Evolutionary conservation across 2,888 invertebrate genomes (phyloP).

Genomic region (Tinea trinotella): DNA sequence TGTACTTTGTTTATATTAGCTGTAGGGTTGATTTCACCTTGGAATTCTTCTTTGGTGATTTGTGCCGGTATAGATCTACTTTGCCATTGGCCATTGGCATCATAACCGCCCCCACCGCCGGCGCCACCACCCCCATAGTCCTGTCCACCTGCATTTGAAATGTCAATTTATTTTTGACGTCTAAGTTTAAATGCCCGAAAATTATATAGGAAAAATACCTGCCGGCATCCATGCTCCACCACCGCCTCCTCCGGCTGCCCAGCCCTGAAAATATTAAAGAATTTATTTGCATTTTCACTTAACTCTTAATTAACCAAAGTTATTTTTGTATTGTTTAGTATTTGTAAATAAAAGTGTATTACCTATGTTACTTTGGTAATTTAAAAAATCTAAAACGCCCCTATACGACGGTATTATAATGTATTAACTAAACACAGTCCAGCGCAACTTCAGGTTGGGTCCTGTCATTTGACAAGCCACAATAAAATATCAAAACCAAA

Average conservation of each 20-base stretch:
- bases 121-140: slow-evolving; percentile 49
- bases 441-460: too few species aligned
- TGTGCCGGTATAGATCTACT: slow-evolving; percentile 46
- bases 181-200: slow-evolving; percentile 21
- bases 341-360: too few species aligned
- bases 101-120: slow-evolving; percentile 43
- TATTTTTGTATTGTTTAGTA: too few species aligned
- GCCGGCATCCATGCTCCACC: slow-evolving; percentile 66
- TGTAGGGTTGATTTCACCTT: slow-evolving; percentile 25
- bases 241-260: slow-evolving; percentile 52
- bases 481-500: too few species aligned
- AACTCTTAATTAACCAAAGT: too few species aligned
- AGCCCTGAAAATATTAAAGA: slow-evolving; percentile 41
- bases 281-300: too few species aligned
- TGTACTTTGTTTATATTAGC: background rate
- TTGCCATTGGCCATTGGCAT: slow-evolving; percentile 64
- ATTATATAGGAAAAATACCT: slow-evolving; percentile 50
- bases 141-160: slow-evolving; percentile 45
- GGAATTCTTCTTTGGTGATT: slow-evolving; percentile 20
- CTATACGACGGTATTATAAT: too few species aligned
- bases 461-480: too few species aligned
- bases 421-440: too few species aligned
- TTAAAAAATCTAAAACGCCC: too few species aligned
- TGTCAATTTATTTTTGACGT: slow-evolving; percentile 18
- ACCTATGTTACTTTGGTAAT: too few species aligned